A percentile compares a stretch with the other conserved stretches of the same genome.
Evolutionary conservation across 2,113 vertebrate species (phyloP).

Genomic region (Corynorhinus townsendii): DNA sequence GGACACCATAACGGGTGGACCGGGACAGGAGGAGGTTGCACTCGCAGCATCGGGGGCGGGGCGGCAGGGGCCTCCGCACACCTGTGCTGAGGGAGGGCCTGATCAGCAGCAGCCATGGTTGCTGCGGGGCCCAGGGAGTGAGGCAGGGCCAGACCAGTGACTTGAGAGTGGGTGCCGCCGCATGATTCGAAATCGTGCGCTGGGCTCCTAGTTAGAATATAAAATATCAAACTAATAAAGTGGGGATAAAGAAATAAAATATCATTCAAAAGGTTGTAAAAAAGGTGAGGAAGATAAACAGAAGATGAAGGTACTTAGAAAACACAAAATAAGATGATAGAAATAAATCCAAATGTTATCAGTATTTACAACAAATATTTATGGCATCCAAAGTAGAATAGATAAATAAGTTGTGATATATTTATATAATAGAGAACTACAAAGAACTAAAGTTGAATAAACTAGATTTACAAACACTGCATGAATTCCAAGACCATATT

Average conservation of each 20-base stretch:
- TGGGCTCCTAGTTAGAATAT: neutral
- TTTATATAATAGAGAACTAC: neutral
- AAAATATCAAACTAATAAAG: neutral
- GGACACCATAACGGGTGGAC: no score
- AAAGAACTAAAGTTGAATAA: neutral
- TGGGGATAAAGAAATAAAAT: neutral
- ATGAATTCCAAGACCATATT: neutral
- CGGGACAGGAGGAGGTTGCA: no score
- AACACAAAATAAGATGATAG: neutral
- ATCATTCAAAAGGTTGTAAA: neutral
- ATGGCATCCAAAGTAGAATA: neutral
- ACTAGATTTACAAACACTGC: neutral
- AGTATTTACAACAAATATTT: neutral
- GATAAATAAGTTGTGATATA: neutral
- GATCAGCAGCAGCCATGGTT: no score
- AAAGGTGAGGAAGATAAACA: neutral
- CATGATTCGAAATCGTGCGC: no score
- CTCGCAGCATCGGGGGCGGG: no score
- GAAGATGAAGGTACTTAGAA: neutral
- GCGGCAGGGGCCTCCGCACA: no score
- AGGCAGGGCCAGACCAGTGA: no score
- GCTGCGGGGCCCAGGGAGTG: no score
- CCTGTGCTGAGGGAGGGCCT: no score
- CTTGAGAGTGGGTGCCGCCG: no score
- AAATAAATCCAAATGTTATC: neutral